Base-by-base conservation (phyloP, 2,888 invertebrate genomes). In the Clivina fossor region DNA sequence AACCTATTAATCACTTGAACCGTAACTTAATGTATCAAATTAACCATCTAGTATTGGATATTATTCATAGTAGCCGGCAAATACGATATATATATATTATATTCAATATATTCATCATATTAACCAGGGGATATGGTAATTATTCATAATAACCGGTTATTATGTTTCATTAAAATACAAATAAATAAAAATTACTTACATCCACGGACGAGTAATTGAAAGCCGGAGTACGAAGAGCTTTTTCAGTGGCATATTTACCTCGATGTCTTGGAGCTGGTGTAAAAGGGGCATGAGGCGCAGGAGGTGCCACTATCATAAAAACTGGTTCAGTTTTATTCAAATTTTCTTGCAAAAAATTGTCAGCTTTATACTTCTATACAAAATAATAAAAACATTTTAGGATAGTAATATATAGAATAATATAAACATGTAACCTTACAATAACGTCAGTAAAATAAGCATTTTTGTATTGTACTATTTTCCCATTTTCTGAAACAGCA, bases 241-340 rank as follows among this genome's bases (percentile, higher is more conserved):
- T 80, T 1, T 80, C 71, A 41, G 80, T 78, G 1, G 76, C 72
- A 72, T 82, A 94, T 2, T 66, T 69, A 44, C 80, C 78, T 26
- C 72, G 69, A 70, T 93, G 90, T 30, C 91, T 77, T 0, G 80
- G 78, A 1, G 91, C 92, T 2, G 94, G 86, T 0, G 85, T 90
- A 69, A 88, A 93, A 0, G 95, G 94, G 37, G 83, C 84, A 73
- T 95, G 95, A 2, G 90, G 86, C 0, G 94, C 90, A 19, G 94
- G 94, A 0, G 92, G 86, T 0, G 93, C 83, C n/a, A 93, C 66
- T 63, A 91, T 83, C 83, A 92, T 89, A 55, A 95, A 82, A 70
- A 95, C 93, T 0, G 88, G 87, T 9, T 13, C n/a, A n/a, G n/a
- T n/a, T n/a, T n/a, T n/a, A n/a, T n/a, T n/a, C n/a, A n/a, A n/a